Base-by-base conservation (phyloP, 2,888 invertebrate genomes). In the Perithous albicinctus region DNA sequence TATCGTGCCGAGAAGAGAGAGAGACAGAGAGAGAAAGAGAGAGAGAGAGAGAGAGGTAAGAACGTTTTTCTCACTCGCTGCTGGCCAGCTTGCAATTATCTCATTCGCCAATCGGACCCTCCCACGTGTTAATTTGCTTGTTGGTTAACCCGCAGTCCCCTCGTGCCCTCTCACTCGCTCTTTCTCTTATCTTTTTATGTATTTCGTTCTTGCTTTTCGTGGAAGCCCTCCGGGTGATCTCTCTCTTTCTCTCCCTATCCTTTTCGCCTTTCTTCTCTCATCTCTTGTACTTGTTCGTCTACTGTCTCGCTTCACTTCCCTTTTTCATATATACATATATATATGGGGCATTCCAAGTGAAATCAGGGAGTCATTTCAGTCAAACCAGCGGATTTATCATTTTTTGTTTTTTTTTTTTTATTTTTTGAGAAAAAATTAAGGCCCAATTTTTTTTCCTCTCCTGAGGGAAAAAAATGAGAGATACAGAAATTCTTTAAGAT, bases 41-140 rank as follows among this genome's bases (percentile, higher is more conserved):
- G n/a, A n/a, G n/a, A n/a, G n/a, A n/a, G n/a, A n/a, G n/a, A n/a
- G n/a, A n/a, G 66, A 43, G 43, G 69, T 56, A 67, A 43, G 56
- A 73, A 70, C 66, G 79, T 72, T 76, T 69, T 69, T 46, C 51
- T 83, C 83, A 83, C 83, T 82, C 87, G 84, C 83, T 81, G 63
- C 78, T 70, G 78, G 82, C 83, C 82, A 83, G 78, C 80, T 86
- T 87, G 87, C 88, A 88, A 88, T 91, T 91, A 91, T 92, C 92
- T 89, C 86, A 88, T 88, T 90, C 87, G 85, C 89, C 90, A 91
- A 91, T 92, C 92, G 88, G 90, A 90, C 90, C 92, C 91, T 92
- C 92, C 92, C 91, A 92, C 91, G 91, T 92, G 92, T 92, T 92
- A 92, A 92, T 92, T 92, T 92, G 92, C 92, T 92, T 92, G 92